Base-by-base conservation (phyloP, 2,113 vertebrate species). In the Oryzias javanicus region DNA sequence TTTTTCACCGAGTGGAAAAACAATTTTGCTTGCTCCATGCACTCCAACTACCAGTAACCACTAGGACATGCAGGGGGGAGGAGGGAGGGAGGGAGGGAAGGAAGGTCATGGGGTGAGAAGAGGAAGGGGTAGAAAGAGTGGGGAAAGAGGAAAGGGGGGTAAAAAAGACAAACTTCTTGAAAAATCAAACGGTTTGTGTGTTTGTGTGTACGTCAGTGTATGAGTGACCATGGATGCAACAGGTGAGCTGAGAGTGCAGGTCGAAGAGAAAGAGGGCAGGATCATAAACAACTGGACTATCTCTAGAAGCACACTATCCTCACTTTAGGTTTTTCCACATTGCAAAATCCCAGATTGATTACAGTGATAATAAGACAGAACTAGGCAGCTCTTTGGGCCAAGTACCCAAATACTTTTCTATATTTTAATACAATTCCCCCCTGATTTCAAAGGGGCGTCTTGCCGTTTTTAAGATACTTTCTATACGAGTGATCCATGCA, bases 31-130 rank as follows among this genome's bases (percentile, higher is more conserved):
- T 95, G 94, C 94, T 94, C 94, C 96, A 98, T 98, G 96, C 96
- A 98, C 94, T 35, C 94, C 95, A 94, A 95, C 94, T 95, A 94
- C 94, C 94, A 94, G 94, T 95, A 97, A 35, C 96, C 97, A 95
- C 95, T 96, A 92, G 88, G 87, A 96, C 96, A 98, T 98, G 96
- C 96, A 97, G 91, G 93, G 27, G 73, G 35, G 61, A 27, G 35
- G 61, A 27, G 62, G 24, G 67, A 67, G 61, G 57, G 45, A 41
- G 59, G 91, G 93, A 22, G 73, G 35, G 61, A 27, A 60, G 24
- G 67, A 67, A 59, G 57, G 56, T 47, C 19, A 13, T 10, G 45
- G 54, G 58, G 80, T 60, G 89, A 78, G 46, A 35, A 45, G 49
- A 46, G 58, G 40, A 54, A 55, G 55, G 13, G 12, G 8, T 1